Evolutionary conservation across 1,140 invertebrate genomes (phyloP), one percentile per base, ranked within the genome.

Genomic region (Drosophila rufa): DNA sequence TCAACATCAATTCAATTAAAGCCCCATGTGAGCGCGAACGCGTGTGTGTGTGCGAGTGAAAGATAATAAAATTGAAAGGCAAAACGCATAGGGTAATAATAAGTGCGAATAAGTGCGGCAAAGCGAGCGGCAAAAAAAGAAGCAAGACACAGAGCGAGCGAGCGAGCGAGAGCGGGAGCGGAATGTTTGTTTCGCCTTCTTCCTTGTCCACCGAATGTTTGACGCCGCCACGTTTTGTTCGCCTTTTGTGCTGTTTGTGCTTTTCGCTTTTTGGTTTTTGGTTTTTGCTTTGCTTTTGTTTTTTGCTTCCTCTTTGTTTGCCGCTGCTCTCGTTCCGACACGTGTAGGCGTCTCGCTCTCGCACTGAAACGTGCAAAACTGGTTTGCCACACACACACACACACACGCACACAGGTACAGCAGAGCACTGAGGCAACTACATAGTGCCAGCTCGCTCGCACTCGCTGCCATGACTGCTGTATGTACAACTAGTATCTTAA

Each of bases 401-500:
- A 43, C 61, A 66, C 58, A 36, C 27, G 38, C 62, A 68, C 51
- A 67, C 70, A 80, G 55, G 68, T 66, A 77, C 58, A 81, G 66
- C 64, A 71, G 73, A 77, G 75, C 79, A 50, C 48, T 67, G 42
- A 64, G 75, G 36, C 65, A 78, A 40, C 75, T 70, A 67, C 48
- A 30, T 76, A 45, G 68, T 75, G 70, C 58, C 53, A 68, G 77
- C 75, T 60, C 70, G 33, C 78, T 58, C 30, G 46, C 57, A 59
- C 68, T 33, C 48, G 17, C 36, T 15, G 12, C 19, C 25, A 9
- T 12, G 3, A 56, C 46, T 22, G n/a, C 15, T 56, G 60, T 62
- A 77, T 80, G 64, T 57, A 89, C 85, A 90, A 90, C 90, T 91
- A 85, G 90, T 90, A 91, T 92, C 90, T 91, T 91, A 91, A 91